Conservation (phyloP, 2,888 invertebrate species). For the Germaria angustata region DNA sequence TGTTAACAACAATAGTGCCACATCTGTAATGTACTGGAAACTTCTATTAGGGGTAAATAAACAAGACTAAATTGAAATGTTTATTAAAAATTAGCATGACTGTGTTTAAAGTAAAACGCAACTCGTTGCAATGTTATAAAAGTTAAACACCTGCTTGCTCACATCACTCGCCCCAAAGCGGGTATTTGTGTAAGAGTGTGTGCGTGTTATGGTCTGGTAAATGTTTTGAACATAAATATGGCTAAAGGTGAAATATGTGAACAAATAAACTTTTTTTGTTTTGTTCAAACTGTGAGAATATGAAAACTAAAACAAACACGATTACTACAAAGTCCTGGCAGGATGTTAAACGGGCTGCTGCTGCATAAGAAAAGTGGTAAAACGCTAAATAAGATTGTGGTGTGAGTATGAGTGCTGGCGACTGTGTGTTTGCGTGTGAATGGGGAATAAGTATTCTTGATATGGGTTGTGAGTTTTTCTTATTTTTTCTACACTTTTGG, state of each 20-base stretch:
- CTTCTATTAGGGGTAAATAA: slow-evolving; percentile 30
- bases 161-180: not conserved
- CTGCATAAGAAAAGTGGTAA: not conserved
- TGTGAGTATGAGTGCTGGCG: not conserved
- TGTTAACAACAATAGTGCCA: not conserved
- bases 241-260: slow-evolving; percentile 45
- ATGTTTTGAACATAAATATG: slow-evolving; percentile 43
- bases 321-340: not conserved
- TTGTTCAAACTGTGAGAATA: slow-evolving; percentile 34
- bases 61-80: slow-evolving; percentile 53
- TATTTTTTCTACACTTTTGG: not conserved
- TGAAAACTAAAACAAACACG: slow-evolving; percentile 14
- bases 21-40: slow-evolving; percentile 6
- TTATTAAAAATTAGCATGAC: slow-evolving; percentile 60
- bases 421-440: slow-evolving; percentile 21
- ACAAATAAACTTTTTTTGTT: slow-evolving; percentile 3
- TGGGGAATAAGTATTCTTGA: slow-evolving; percentile 42
- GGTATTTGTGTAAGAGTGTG: not conserved
- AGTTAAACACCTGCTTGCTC: not conserved
- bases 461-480: slow-evolving; percentile 36
- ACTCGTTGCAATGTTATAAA: not conserved
- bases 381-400: not conserved
- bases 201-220: slow-evolving; percentile 12
- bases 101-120: slow-evolving; percentile 44
- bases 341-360: not conserved